Conservation (phyloP, 2,113 vertebrate genomes). For the Gallinago jamesoni region DNA sequence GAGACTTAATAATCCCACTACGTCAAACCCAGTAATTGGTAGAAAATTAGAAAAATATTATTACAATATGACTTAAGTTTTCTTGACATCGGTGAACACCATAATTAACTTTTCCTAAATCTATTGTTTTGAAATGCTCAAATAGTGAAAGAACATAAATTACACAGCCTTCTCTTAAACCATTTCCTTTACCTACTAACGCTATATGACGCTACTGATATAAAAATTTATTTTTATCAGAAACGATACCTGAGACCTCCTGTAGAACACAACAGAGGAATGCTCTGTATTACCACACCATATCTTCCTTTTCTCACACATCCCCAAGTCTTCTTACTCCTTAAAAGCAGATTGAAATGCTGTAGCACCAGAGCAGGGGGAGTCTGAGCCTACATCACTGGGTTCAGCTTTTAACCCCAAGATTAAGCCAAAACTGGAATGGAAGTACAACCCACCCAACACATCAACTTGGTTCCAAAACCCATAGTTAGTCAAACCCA, state of each 20-base stretch:
- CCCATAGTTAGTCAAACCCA: neutral
- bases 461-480: neutral
- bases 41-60: neutral
- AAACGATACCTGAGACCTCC: neutral
- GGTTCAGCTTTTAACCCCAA: neutral
- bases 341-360: neutral
- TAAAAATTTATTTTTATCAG: neutral
- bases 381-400: accelerated
- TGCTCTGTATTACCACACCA: accelerated
- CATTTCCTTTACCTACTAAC: neutral
- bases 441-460: neutral
- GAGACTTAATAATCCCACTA: neutral
- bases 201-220: neutral
- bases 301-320: neutral
- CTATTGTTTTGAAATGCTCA: neutral
- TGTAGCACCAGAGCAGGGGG: neutral
- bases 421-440: neutral
- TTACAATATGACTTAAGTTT: neutral
- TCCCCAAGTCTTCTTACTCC: neutral
- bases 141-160: neutral
- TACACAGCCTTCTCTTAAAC: neutral
- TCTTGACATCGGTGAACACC: neutral
- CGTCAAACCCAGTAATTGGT: neutral
- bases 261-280: neutral
- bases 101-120: neutral